These are phyloP conservation scores for Acleris holmiana DNA, from an alignment of 2,888 invertebrate species.

Conservation along the genomic window DNA sequence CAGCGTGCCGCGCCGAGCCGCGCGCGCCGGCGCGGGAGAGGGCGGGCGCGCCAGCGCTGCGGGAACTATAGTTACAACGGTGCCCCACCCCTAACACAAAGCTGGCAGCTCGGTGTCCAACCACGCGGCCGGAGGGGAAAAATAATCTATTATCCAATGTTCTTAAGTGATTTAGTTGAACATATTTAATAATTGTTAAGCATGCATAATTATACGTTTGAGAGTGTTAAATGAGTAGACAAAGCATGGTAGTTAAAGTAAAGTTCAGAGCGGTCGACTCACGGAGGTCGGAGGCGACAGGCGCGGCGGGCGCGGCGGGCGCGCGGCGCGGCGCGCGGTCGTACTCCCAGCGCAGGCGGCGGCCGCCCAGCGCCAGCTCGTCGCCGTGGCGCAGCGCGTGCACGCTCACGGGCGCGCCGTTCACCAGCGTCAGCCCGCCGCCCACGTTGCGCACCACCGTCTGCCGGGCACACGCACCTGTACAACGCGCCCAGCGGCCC, in stretches of 20 bases:
- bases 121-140: too few relatives aligned
- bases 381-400: conserved; percentile 73
- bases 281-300: too few relatives aligned
- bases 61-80: background rate
- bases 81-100: too few relatives aligned
- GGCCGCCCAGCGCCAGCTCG: conserved; percentile 64
- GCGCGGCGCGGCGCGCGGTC: conserved; percentile 41
- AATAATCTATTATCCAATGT: too few relatives aligned
- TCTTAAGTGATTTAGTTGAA: too few relatives aligned
- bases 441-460: conserved; percentile 74
- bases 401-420: conserved; percentile 67
- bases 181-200: too few relatives aligned
- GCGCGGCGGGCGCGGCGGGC: conserved; percentile 41
- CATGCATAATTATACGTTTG: too few relatives aligned
- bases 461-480: conserved; percentile 54
- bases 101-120: too few relatives aligned
- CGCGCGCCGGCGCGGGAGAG: conserved; percentile 36
- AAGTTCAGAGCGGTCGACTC: too few relatives aligned
- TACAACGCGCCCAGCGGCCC: too few relatives aligned
- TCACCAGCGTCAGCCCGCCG: conserved; percentile 68
- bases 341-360: conserved; percentile 76
- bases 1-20: conserved; percentile 40
- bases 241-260: too few relatives aligned
- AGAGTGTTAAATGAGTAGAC: too few relatives aligned
- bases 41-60: conserved; percentile 21